A percentile compares a stretch with the other conserved stretches of the same genome.
These are phyloP conservation scores for Agelastica alni DNA, from an alignment of 2,888 invertebrate genomes.

Conservation along the genomic window DNA sequence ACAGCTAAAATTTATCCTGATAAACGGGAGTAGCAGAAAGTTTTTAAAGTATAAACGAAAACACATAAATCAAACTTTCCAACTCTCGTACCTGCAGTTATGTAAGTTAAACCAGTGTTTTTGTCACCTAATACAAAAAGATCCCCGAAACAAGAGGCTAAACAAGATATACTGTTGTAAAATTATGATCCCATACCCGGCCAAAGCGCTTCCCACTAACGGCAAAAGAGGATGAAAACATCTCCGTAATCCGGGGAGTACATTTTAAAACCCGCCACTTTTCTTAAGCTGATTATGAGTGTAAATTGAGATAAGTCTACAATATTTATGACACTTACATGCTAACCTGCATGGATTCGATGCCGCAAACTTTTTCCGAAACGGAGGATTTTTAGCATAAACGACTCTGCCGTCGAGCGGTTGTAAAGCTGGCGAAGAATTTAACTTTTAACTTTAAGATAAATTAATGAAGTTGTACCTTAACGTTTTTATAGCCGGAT, in stretches of 20 bases:
- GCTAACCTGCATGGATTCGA: slow-evolving; percentile 45
- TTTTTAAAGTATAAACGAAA: neutral
- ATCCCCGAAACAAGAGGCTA: slow-evolving; percentile 39
- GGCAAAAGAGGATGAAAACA: slow-evolving; percentile 46
- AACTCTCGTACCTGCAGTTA: slow-evolving; percentile 7
- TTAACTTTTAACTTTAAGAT: slow-evolving; percentile 45
- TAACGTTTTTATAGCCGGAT: too few relatives aligned
- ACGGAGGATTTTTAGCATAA: slow-evolving; percentile 39
- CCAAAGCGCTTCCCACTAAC: neutral
- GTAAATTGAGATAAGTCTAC: slow-evolving; percentile 58
- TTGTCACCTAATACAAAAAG: slow-evolving; percentile 27
- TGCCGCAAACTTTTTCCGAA: slow-evolving; percentile 34
- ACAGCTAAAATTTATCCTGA: too few relatives aligned
- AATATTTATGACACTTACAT: slow-evolving; percentile 59
- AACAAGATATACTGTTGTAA: slow-evolving; percentile 50
- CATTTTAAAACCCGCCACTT: slow-evolving; percentile 58
- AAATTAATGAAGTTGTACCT: slow-evolving; percentile 45
- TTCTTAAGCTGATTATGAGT: slow-evolving; percentile 60
- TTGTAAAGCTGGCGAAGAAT: slow-evolving; percentile 35
- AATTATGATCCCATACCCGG: slow-evolving; percentile 47
- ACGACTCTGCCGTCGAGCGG: slow-evolving; percentile 19
- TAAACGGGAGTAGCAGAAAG: neutral
- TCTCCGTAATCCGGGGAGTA: slow-evolving; percentile 54
- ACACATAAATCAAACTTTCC: neutral
- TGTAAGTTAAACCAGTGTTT: slow-evolving; percentile 7